Base-by-base conservation (phyloP, 1,140 invertebrate genomes). In the Melitaea cinxia region DNA sequence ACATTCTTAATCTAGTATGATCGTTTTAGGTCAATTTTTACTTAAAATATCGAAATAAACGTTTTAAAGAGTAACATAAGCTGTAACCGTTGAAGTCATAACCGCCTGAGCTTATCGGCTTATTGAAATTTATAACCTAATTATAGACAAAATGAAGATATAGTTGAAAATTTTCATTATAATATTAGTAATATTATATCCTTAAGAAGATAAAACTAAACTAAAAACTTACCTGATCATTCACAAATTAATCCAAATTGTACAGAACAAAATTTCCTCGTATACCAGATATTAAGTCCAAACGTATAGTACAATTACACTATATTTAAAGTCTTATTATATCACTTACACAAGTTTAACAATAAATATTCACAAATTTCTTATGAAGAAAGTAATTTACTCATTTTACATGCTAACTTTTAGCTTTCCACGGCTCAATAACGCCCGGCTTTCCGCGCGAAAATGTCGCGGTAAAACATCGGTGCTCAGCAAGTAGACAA, bases 391-490 rank as follows among this genome's bases (percentile, higher is more conserved):
- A 65, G 42, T 74, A 78, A 75, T 70, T 84, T 55, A 53, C 70
- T 72, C 61, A 72, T 67, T 77, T 80, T 79, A 82, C 62, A 83
- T 73, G 72, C 73, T 79, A 74, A 63, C 83, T 85, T 83, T 85
- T 67, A 83, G 78, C 72, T 88, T 90, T 88, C 83, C 85, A 90
- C 85, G 84, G 85, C 85, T 90, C 82, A 77, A 90, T 90, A 90
- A 89, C 84, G 86, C 83, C 90, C 89, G 88, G 90, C 90, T 90
- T 89, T 91, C 87, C 90, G 90, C 90, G 90, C 90, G 90, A 90
- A 90, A 91, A 91, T 90, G 85, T 89, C 87, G 90, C 89, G 88
- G 82, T 90, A 89, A 91, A 89, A 87, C 79, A 80, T 83, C 66
- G 75, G 68, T 65, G 50, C 80, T 68, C 77, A 67, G 63, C 70